These are phyloP conservation scores for Neodiprion virginianus DNA, from an alignment of 1,140 invertebrate species.

Conservation along the genomic window DNA sequence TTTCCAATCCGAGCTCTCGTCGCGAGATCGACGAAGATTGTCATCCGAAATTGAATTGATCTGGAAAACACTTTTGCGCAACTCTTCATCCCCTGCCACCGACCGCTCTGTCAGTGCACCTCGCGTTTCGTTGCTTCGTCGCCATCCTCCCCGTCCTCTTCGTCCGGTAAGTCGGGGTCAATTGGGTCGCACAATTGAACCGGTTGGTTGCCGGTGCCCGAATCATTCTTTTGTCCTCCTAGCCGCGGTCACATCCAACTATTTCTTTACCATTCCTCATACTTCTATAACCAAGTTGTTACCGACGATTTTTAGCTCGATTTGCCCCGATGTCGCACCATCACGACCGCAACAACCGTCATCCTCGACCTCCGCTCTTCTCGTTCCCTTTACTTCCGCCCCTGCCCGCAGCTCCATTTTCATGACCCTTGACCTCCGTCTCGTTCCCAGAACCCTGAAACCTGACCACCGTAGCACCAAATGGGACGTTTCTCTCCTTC, in stretches of 20 bases:
- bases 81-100: background rate
- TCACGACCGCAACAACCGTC: too few species aligned
- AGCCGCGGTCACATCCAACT: too few species aligned
- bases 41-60: background rate
- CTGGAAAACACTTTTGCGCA: background rate
- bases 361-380: too few species aligned
- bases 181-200: background rate
- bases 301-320: background rate
- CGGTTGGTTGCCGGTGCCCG: background rate
- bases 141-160: background rate
- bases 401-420: too few species aligned
- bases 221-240: background rate
- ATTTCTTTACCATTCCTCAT: background rate
- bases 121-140: too few species aligned
- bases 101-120: too few species aligned
- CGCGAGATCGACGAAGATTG: too few species aligned
- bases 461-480: too few species aligned
- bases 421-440: background rate
- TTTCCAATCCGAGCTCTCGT: too few species aligned
- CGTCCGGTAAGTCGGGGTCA: conserved; percentile 3
- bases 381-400: too few species aligned
- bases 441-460: background rate
- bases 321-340: background rate
- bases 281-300: background rate
- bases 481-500: too few species aligned